These are phyloP conservation scores for Caenorhabditis briggsae DNA, from an alignment of 1,140 invertebrate species.

Conservation along the genomic window DNA sequence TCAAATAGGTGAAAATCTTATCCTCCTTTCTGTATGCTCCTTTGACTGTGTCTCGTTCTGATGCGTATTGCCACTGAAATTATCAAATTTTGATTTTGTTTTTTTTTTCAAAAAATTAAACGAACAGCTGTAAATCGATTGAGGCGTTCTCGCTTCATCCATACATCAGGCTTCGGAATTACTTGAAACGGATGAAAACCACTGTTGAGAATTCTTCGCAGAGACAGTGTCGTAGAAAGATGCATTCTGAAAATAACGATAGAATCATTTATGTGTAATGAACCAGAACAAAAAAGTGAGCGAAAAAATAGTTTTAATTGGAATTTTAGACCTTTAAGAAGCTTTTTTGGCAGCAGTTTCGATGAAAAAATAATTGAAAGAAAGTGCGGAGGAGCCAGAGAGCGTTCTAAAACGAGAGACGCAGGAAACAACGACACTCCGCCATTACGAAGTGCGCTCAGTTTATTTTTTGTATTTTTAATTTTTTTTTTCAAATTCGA, in stretches of 20 bases:
- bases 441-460: not conserved
- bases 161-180: slow-evolving; percentile 73
- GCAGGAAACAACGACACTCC: not conserved
- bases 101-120: slow-evolving; percentile 22
- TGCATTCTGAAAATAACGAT: slow-evolving; percentile 65
- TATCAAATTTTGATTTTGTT: too few species aligned
- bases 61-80: slow-evolving; percentile 75
- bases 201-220: slow-evolving; percentile 72
- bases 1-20: slow-evolving; percentile 72
- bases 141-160: slow-evolving; percentile 71
- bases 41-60: slow-evolving; percentile 66
- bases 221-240: slow-evolving; percentile 60
- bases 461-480: slow-evolving; percentile 13
- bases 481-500: not conserved
- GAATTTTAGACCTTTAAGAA: too few species aligned
- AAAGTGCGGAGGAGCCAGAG: not conserved
- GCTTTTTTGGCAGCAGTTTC: too few species aligned
- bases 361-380: too few species aligned
- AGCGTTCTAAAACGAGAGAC: not conserved
- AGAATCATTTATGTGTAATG: not conserved
- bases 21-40: slow-evolving; percentile 66
- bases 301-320: too few species aligned
- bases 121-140: slow-evolving; percentile 71
- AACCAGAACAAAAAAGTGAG: too few species aligned
- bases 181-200: slow-evolving; percentile 71